A percentile compares a stretch with the other conserved stretches of the same genome.
These are phyloP conservation scores for Andrena dorsata DNA, from an alignment of 2,888 invertebrate genomes.

Conservation along the genomic window DNA sequence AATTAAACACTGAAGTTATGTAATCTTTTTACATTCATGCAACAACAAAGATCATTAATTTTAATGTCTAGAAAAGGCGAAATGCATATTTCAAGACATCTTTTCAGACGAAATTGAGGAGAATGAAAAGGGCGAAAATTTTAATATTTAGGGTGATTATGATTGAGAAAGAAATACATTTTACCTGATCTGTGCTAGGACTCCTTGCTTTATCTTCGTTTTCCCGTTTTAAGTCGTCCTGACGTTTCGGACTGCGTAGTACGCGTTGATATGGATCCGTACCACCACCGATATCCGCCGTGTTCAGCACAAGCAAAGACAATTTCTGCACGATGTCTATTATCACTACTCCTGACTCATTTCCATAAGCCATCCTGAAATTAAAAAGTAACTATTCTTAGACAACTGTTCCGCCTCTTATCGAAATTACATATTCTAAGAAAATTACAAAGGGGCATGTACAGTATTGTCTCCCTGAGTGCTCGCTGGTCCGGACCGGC, in stretches of 20 bases:
- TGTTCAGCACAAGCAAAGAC: conserved; percentile 94
- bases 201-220: conserved; percentile 89
- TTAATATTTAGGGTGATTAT: conserved; percentile 38
- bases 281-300: conserved; percentile 95
- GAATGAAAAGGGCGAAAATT: conserved; percentile 34
- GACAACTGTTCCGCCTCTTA: no score
- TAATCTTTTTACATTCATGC: conserved; percentile 65
- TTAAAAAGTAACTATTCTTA: background rate
- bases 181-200: conserved; percentile 96
- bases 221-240: conserved; percentile 82
- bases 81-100: conserved; percentile 64
- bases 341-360: conserved; percentile 97
- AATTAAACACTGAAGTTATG: conserved; percentile 48
- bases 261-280: conserved; percentile 94
- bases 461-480: no score
- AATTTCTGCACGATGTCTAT: conserved; percentile 97
- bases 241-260: conserved; percentile 91
- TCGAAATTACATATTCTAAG: no score
- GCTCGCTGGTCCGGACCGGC: no score
- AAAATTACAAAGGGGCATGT: no score
- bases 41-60: conserved; percentile 61
- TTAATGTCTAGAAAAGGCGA: conserved; percentile 61
- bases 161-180: conserved; percentile 73
- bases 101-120: conserved; percentile 53
- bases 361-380: conserved; percentile 97